These are phyloP conservation scores for Galerucella pusilla DNA, from an alignment of 2,888 invertebrate species.

Conservation along the genomic window DNA sequence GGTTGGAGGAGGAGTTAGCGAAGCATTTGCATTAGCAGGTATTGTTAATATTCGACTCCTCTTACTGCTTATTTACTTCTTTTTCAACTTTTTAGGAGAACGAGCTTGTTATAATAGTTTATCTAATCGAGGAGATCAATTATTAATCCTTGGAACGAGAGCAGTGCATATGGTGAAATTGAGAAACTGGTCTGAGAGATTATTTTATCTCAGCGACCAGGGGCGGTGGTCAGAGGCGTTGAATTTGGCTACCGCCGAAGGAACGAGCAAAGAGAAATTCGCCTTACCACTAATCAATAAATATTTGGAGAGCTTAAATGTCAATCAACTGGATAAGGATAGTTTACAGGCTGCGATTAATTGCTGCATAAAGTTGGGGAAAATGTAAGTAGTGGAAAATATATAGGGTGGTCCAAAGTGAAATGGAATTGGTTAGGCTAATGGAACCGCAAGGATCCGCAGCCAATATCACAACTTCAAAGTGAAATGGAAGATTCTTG, in stretches of 20 bases:
- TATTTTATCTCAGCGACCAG: slow-evolving; percentile 72
- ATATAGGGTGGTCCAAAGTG: too few relatives aligned
- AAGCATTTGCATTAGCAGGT: slow-evolving; percentile 79
- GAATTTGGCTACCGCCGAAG: slow-evolving; percentile 68
- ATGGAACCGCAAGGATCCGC: too few relatives aligned
- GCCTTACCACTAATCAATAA: slow-evolving; percentile 59
- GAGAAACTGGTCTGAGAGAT: slow-evolving; percentile 75
- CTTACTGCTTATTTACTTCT: neutral
- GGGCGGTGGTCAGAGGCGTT: slow-evolving; percentile 71
- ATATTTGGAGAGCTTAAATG: slow-evolving; percentile 65
- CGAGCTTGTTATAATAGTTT: slow-evolving; percentile 81
- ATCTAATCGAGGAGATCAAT: slow-evolving; percentile 74
- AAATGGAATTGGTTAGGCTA: too few relatives aligned
- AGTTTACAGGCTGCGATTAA: slow-evolving; percentile 65
- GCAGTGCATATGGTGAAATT: slow-evolving; percentile 71
- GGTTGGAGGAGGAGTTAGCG: slow-evolving; percentile 93
- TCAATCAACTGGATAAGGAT: slow-evolving; percentile 62
- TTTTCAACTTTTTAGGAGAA: slow-evolving; percentile 61
- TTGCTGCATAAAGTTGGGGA: slow-evolving; percentile 65
- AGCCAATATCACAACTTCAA: too few relatives aligned
- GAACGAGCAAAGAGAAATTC: slow-evolving; percentile 62
- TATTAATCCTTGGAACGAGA: slow-evolving; percentile 76
- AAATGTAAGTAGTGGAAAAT: slow-evolving; percentile 65
- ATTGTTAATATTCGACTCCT: neutral
- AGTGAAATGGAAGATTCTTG: too few relatives aligned